Percentiles rank a stretch among this genome's conserved stretches.
Conservation (phyloP, 1,140 invertebrate species). For the Procambarus clarkii region DNA sequence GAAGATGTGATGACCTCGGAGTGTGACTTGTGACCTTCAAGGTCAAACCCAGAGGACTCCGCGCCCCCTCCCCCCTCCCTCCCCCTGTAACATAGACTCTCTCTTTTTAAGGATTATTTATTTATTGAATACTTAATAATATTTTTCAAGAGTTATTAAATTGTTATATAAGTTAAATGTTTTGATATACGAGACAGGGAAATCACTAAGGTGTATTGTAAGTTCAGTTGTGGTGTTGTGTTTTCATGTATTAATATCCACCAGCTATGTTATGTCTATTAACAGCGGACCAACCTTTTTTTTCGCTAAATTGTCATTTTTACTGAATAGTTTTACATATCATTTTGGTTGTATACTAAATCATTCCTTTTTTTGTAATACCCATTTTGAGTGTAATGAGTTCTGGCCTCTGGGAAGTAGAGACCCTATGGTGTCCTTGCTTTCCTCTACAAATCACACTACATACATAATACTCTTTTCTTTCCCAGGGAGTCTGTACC, state of each 20-base stretch:
- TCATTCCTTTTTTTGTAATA: constrained; percentile 66
- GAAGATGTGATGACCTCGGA: constrained; percentile 13
- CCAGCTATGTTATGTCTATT: constrained; percentile 63
- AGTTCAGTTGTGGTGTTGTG: constrained; percentile 66
- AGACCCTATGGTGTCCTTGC: constrained; percentile 13
- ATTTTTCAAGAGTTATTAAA: constrained; percentile 66
- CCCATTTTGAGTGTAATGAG: constrained; percentile 37
- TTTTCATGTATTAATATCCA: constrained; percentile 58
- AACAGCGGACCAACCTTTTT: constrained; percentile 66
- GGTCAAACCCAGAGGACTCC: constrained; percentile 27
- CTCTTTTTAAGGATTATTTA: constrained; percentile 60
- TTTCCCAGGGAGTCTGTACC: background rate
- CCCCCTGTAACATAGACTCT: constrained; percentile 68
- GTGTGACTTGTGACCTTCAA: constrained; percentile 18
- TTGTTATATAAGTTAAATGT: constrained; percentile 67
- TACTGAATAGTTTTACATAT: constrained; percentile 62
- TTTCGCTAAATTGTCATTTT: constrained; percentile 55
- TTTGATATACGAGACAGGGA: constrained; percentile 53
- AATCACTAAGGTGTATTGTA: constrained; percentile 62
- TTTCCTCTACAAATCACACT: background rate
- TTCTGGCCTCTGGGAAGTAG: constrained; percentile 7
- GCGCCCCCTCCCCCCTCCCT: background rate
- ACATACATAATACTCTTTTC: background rate
- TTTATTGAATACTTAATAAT: constrained; percentile 71
- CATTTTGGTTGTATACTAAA: constrained; percentile 68